Evolutionary conservation across 2,113 vertebrate species (phyloP).

Genomic region (Peromyscus polionotus): DNA sequence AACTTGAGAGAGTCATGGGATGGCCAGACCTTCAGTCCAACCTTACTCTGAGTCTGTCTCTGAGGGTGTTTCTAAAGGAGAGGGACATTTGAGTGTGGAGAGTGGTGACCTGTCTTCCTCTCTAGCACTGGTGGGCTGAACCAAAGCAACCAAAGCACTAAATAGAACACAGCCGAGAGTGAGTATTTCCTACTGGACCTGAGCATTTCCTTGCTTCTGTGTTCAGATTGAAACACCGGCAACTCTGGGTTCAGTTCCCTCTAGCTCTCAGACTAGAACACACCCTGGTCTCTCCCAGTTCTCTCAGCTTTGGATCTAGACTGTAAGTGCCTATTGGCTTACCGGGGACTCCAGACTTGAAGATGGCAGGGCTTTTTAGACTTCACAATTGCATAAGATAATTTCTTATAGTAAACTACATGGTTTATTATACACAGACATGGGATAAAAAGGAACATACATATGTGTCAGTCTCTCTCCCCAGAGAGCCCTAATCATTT

Average conservation of each 20-base stretch:
- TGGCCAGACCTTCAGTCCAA: neutral
- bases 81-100: neutral
- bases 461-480: neutral
- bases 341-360: neutral
- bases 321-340: neutral
- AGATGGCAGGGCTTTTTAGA: neutral
- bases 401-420: neutral
- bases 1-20: neutral
- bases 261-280: neutral
- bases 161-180: neutral
- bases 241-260: too few relatives aligned
- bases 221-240: neutral
- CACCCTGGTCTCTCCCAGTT: neutral
- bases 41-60: neutral
- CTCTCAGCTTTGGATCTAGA: neutral
- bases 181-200: too few relatives aligned
- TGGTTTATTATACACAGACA: too few relatives aligned
- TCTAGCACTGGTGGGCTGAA: neutral
- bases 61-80: neutral
- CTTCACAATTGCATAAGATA: neutral
- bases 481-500: neutral
- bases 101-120: neutral
- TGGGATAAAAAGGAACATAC: too few relatives aligned
- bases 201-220: neutral
- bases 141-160: neutral